Base-by-base conservation (phyloP, 2,888 invertebrate species). In the Pseudolycoriella hygida region DNA sequence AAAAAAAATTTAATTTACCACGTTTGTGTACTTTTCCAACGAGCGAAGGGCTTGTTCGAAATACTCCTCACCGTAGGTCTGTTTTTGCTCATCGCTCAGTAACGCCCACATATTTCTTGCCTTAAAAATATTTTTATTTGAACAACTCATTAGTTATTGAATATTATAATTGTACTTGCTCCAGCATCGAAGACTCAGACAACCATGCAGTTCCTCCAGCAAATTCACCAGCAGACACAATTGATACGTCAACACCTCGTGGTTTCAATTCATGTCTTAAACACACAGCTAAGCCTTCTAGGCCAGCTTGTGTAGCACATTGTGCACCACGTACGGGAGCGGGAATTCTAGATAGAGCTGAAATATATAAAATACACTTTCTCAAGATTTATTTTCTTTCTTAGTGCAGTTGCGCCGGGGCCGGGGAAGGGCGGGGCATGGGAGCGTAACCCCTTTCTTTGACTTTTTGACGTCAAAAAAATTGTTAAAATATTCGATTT, bases 151-250 rank as follows among this genome's bases (percentile, higher is more conserved):
- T 6, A 10, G 11, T 14, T 5, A 14, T 14, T 12, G 15, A 14
- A 14, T 12, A 12, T 34, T 14, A 8, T 14, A 3, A 34, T 17
- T 55, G 54, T 51, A 66, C 65, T 60, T 76, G 75, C 55, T 77
- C 77, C 49, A 78, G 61, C 53, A 79, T 66, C 50, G 75, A 71
- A 48, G 70, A 72, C 52, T 83, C 80, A 17, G 74, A 75, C 10
- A 84, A 64, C 84, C 84, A 84, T 2, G 77, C 76, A 53, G 76
- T 81, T 57, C 87, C 86, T 1, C 84, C 80, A 8, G 85, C 77
- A 55, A 80, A 84, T 63, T 87, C 86, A 38, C 88, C 87, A 37
- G 87, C 83, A 51, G 87, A 85, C 32, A 89, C 80, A 18, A 86
- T 74, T 42, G 84, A 78, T 14, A 88, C 85, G 59, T 86, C 81